Conservation (phyloP, 2,888 invertebrate genomes). For the Hypomecis atomaria region DNA sequence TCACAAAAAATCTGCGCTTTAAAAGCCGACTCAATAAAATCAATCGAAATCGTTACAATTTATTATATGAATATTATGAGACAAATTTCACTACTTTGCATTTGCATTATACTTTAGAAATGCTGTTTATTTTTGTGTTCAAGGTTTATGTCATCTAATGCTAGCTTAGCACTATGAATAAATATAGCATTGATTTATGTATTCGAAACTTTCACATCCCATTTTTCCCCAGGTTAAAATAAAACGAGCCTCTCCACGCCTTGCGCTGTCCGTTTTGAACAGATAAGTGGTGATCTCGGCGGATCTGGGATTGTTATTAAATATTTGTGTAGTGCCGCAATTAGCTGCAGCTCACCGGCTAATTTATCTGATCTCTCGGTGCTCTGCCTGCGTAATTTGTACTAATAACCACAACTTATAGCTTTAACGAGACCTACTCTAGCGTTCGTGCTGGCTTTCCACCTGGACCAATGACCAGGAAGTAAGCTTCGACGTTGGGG, state of each 20-base stretch:
- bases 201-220: too few species aligned
- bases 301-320: conserved; percentile 83
- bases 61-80: too few species aligned
- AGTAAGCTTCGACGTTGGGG: conserved; percentile 8
- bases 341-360: conserved; percentile 79
- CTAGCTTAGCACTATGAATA: too few species aligned
- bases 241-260: conserved; percentile 50
- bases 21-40: too few species aligned
- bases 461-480: not conserved
- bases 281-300: conserved; percentile 82
- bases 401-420: conserved; percentile 38
- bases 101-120: too few species aligned
- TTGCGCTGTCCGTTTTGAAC: conserved; percentile 59
- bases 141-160: too few species aligned
- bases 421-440: conserved; percentile 22
- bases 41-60: too few species aligned
- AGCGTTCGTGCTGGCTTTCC: conserved; percentile 1
- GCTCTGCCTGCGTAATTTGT: conserved; percentile 38
- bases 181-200: too few species aligned
- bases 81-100: too few species aligned
- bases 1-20: too few species aligned
- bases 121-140: too few species aligned
- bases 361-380: conserved; percentile 67
- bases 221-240: not conserved
- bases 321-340: conserved; percentile 84